phyloP scores from a whole-genome alignment of 2,113 vertebrate species.

The Cygnus atratus region DNA sequence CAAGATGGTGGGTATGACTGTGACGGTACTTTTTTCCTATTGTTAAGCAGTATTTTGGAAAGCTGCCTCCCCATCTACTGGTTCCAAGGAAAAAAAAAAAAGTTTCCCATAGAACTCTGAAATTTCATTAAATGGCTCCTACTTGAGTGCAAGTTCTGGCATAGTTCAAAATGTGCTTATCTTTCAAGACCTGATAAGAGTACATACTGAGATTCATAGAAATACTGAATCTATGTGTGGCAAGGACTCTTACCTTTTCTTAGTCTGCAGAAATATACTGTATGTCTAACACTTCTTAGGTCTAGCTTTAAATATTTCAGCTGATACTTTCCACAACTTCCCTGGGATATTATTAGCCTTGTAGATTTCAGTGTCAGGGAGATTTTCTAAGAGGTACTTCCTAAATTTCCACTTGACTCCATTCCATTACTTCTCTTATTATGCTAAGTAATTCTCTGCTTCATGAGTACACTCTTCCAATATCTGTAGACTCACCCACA shows the following conservation, averaged over 20 bases:
- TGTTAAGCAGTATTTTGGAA: background rate
- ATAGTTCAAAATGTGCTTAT: background rate
- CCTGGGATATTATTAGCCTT: background rate
- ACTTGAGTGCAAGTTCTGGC: background rate
- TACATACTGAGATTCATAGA: background rate
- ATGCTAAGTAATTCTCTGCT: background rate
- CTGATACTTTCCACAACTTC: background rate
- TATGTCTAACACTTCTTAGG: background rate
- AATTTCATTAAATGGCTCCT: background rate
- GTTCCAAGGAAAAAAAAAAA: background rate
- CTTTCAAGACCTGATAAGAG: background rate
- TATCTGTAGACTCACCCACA: background rate
- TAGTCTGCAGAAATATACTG: background rate
- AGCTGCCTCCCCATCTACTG: background rate
- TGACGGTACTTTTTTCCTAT: background rate
- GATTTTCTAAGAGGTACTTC: background rate
- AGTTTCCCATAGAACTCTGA: background rate
- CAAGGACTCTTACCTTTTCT: background rate
- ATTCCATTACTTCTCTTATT: background rate
- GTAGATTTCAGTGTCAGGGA: background rate
- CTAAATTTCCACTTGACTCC: background rate
- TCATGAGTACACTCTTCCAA: background rate
- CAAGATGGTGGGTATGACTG: background rate
- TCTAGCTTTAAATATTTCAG: background rate
- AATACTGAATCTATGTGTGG: background rate